A percentile compares a stretch with the other conserved stretches of the same genome.
Evolutionary conservation across 2,888 invertebrate genomes (phyloP).

Genomic region (Neoitamus cyanurus): DNA sequence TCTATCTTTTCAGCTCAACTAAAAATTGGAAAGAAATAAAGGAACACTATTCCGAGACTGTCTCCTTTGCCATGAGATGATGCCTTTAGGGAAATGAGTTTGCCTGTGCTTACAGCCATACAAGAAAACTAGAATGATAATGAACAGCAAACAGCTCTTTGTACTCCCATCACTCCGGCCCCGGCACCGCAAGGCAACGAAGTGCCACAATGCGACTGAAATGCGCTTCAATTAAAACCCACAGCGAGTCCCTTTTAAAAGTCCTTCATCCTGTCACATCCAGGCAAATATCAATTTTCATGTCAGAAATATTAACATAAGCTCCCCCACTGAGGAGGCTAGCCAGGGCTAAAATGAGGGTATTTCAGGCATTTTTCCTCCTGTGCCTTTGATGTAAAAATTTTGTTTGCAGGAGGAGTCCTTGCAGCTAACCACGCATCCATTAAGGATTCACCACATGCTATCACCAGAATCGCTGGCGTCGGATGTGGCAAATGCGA

Average conservation of each 20-base stretch:
- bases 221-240: constrained; percentile 20
- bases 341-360: background rate
- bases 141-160: background rate
- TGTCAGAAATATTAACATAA: constrained; percentile 38
- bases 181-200: background rate
- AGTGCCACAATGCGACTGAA: background rate
- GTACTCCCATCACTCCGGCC: background rate
- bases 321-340: background rate
- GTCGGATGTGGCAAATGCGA: background rate
- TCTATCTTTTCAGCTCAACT: background rate
- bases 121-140: background rate
- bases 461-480: constrained; percentile 14
- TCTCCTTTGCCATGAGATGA: background rate
- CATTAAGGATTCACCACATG: constrained; percentile 44
- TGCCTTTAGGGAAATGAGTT: background rate
- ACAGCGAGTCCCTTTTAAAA: constrained; percentile 8
- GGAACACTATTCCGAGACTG: background rate
- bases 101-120: background rate
- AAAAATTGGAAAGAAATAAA: background rate
- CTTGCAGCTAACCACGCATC: constrained; percentile 1
- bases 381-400: background rate
- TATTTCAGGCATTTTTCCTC: background rate
- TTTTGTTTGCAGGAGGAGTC: background rate
- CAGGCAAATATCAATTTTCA: constrained; percentile 40
- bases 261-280: constrained; percentile 24